Conservation (phyloP, 2,113 vertebrate species). For the Ellobius talpinus region DNA sequence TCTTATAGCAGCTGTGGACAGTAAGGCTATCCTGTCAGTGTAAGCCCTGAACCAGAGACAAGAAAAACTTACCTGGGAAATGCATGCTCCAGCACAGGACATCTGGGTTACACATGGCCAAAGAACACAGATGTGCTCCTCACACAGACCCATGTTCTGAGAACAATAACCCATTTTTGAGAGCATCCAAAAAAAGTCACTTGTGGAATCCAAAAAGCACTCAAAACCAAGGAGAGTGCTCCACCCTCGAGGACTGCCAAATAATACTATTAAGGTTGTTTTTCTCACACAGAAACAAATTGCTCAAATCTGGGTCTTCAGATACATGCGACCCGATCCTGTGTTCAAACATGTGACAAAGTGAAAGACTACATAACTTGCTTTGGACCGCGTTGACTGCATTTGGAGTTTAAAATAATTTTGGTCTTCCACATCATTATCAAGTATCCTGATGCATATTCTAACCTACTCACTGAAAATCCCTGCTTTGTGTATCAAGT, state of each 20-base stretch:
- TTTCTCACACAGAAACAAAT: neutral
- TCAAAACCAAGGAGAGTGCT: neutral
- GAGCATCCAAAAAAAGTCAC: neutral
- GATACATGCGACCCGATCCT: neutral
- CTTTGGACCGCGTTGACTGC: neutral
- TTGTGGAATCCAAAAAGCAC: neutral
- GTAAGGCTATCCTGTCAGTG: neutral
- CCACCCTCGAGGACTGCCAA: neutral
- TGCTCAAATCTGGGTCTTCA: neutral
- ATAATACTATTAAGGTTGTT: neutral
- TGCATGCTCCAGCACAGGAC: neutral
- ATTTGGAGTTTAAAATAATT: constrained; percentile 12
- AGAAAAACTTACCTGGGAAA: neutral
- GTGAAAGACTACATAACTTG: neutral
- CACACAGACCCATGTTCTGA: neutral
- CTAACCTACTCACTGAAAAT: constrained; percentile 17
- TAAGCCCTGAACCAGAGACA: neutral
- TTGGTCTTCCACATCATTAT: neutral
- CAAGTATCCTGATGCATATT: constrained; percentile 1
- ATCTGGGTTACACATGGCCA: neutral
- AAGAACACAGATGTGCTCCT: neutral
- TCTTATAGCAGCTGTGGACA: neutral
- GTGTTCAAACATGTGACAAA: neutral
- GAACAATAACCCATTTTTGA: neutral
- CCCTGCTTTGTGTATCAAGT: neutral